phyloP scores from a whole-genome alignment of 2,797 vertebrate species.

The Chaetophractus vellerosus region DNA sequence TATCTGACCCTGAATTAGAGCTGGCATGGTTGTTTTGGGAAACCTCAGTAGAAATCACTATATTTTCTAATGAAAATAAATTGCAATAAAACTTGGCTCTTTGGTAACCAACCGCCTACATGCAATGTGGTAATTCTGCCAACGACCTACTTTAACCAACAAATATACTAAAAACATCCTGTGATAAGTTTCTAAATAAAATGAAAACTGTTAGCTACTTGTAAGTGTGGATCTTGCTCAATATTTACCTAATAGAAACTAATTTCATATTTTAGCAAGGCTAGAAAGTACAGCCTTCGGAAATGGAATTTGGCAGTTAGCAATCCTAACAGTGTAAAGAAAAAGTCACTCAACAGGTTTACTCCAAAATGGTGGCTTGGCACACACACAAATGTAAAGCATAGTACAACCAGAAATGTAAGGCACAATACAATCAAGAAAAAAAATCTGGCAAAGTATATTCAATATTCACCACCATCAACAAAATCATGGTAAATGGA shows the following conservation, averaged over 20 bases:
- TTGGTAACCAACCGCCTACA: background rate
- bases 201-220: slow-evolving; percentile 46
- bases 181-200: slow-evolving; percentile 14
- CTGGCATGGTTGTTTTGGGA: background rate
- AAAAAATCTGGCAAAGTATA: background rate
- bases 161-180: slow-evolving; percentile 28
- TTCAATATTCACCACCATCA: background rate
- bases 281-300: slow-evolving; percentile 51
- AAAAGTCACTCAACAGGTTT: slow-evolving; percentile 45
- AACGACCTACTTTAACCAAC: slow-evolving; percentile 35
- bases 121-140: background rate
- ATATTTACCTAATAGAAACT: slow-evolving; percentile 47
- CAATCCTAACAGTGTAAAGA: background rate
- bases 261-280: slow-evolving; percentile 47
- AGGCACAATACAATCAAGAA: background rate
- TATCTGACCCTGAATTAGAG: background rate
- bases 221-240: slow-evolving; percentile 32
- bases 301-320: background rate
- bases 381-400: background rate
- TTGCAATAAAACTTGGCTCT: slow-evolving; percentile 34
- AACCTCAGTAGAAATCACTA: background rate
- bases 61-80: slow-evolving; percentile 65
- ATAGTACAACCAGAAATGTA: background rate
- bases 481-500: slow-evolving; percentile 24
- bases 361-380: background rate